Evolutionary conservation across 1,140 invertebrate genomes (phyloP).

Genomic region (Pantala flavescens): DNA sequence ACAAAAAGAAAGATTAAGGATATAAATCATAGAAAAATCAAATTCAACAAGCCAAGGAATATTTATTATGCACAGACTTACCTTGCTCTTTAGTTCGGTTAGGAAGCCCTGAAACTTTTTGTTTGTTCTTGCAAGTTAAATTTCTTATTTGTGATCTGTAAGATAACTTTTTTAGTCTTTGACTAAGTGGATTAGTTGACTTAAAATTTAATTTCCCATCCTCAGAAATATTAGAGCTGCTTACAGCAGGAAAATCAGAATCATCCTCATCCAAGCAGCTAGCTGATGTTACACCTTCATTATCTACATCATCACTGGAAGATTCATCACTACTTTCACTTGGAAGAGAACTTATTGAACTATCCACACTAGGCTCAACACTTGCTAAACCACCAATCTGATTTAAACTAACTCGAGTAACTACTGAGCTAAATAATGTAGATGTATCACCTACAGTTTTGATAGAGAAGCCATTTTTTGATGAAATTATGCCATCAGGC

Average conservation of each 20-base stretch:
- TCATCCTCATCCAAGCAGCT: background rate
- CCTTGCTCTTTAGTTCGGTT: constrained; percentile 58
- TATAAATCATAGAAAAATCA: too few species aligned
- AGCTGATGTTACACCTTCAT: constrained; percentile 30
- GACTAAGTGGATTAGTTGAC: background rate
- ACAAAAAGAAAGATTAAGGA: too few species aligned
- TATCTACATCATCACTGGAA: constrained; percentile 32
- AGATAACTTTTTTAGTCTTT: background rate
- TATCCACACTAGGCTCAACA: constrained; percentile 52
- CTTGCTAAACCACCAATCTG: constrained; percentile 28
- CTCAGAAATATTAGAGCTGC: background rate
- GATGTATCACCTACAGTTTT: too few species aligned
- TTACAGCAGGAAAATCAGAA: background rate
- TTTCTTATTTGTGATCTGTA: background rate
- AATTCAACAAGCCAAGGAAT: too few species aligned
- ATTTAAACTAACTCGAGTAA: too few species aligned
- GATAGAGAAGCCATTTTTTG: too few species aligned
- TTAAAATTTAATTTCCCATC: background rate
- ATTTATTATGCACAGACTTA: constrained; percentile 26
- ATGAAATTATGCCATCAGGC: background rate
- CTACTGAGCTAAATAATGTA: too few species aligned
- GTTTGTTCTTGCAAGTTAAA: background rate
- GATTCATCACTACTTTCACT: constrained; percentile 25
- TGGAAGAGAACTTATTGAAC: constrained; percentile 46
- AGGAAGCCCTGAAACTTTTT: background rate